Evolutionary conservation across 2,797 vertebrate genomes (phyloP).

Genomic region (Tenualosa ilisha): DNA sequence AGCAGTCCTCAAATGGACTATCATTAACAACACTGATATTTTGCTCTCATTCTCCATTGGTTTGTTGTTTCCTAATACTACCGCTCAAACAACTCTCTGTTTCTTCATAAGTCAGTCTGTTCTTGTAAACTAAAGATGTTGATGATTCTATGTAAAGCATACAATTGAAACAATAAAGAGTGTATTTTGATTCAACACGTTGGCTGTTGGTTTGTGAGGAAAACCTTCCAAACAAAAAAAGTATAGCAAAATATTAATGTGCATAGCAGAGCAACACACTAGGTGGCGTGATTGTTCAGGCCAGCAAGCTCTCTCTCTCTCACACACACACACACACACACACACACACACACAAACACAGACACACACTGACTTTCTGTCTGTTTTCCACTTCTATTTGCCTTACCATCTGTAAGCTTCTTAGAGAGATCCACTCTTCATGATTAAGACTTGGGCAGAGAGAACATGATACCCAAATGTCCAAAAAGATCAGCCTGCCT

Average conservation of each 20-base stretch:
- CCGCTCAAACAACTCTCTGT: not conserved
- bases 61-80: not conserved
- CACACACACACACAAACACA: not conserved
- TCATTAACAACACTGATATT: constrained; percentile 19
- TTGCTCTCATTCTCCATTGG: not conserved
- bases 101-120: constrained; percentile 1
- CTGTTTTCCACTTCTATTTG: not conserved
- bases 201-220: not conserved
- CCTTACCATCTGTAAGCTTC: constrained; percentile 41
- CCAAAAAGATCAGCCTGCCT: constrained; percentile 18
- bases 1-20: constrained; percentile 17
- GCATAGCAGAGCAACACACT: not conserved
- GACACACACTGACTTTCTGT: not conserved
- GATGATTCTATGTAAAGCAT: constrained; percentile 27
- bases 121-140: constrained; percentile 19
- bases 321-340: not conserved
- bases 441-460: constrained; percentile 38
- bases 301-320: not conserved
- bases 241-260: not conserved
- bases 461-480: constrained; percentile 23
- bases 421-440: constrained; percentile 45
- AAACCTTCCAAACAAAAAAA: not conserved
- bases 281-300: not conserved
- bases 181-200: constrained; percentile 32
- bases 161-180: constrained; percentile 38